phyloP scores from a whole-genome alignment of 2,113 vertebrate genomes.

The Notechis scutatus region DNA sequence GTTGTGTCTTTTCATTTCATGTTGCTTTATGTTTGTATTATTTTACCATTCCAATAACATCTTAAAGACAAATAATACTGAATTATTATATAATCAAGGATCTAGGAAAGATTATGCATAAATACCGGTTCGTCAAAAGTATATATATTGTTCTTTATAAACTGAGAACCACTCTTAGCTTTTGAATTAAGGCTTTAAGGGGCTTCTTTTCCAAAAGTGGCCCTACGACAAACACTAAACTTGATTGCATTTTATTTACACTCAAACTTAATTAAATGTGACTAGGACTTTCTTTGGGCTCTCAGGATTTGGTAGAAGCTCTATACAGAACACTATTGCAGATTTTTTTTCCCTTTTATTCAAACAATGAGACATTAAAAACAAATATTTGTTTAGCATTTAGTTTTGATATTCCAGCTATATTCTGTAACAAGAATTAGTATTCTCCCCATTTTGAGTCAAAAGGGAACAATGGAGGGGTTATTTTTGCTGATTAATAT shows the following conservation, averaged over 20 bases:
- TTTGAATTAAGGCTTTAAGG: not conserved
- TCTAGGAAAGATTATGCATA: not conserved
- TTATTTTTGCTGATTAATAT: not conserved
- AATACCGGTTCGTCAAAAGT: not conserved
- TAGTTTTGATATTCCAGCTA: not conserved
- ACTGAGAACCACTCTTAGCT: not conserved
- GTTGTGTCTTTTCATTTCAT: slow-evolving; percentile 28
- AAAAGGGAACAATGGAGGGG: not conserved
- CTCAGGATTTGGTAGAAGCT: not conserved
- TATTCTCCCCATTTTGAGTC: not conserved
- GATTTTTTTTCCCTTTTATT: not conserved
- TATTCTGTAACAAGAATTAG: not conserved
- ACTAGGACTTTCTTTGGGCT: not conserved
- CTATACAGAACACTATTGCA: not conserved
- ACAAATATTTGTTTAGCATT: not conserved
- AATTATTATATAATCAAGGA: not conserved
- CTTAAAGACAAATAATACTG: not conserved
- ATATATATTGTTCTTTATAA: not conserved
- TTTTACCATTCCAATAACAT: not conserved
- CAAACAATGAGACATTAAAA: not conserved
- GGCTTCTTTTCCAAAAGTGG: not conserved
- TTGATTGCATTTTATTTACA: not conserved
- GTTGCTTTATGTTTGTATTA: not conserved
- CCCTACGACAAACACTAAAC: not conserved
- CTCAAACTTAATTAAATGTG: not conserved